Evolutionary conservation across 2,888 invertebrate species (phyloP).

Genomic region (Epinotia nisella): DNA sequence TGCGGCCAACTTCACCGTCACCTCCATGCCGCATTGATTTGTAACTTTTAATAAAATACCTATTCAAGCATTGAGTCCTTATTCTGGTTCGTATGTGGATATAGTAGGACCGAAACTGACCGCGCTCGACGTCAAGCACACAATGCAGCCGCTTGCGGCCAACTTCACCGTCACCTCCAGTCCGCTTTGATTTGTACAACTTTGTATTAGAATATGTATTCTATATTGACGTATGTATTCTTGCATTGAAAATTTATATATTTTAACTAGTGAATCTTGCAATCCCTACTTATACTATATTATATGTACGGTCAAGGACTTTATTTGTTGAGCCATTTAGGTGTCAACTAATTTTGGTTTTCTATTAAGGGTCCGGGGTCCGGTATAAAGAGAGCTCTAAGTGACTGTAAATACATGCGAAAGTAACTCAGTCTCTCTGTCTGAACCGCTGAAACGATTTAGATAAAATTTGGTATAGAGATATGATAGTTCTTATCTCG

Average conservation of each 20-base stretch:
- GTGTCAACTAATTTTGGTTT: too few relatives aligned
- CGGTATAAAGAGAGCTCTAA: too few relatives aligned
- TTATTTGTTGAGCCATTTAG: too few relatives aligned
- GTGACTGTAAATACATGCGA: too few relatives aligned
- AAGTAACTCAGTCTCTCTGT: too few relatives aligned
- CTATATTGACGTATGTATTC: neutral
- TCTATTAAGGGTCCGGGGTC: too few relatives aligned
- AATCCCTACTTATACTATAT: too few relatives aligned
- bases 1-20: conserved; percentile 62
- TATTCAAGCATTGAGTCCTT: neutral
- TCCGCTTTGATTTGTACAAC: conserved; percentile 50
- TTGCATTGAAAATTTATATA: neutral
- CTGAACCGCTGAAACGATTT: too few relatives aligned
- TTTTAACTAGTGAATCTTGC: too few relatives aligned
- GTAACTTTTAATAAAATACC: neutral
- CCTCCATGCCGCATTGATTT: conserved; percentile 57
- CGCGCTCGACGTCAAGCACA: conserved; percentile 75
- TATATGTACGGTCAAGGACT: too few relatives aligned
- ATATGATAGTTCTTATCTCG: too few relatives aligned
- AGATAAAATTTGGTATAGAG: too few relatives aligned
- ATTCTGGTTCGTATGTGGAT: neutral
- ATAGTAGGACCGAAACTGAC: conserved; percentile 54
- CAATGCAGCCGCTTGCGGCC: conserved; percentile 68
- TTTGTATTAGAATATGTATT: neutral
- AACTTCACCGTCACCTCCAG: conserved; percentile 65